These are phyloP conservation scores for Ennomos fuscantarius DNA, from an alignment of 2,888 invertebrate species.

Conservation along the genomic window DNA sequence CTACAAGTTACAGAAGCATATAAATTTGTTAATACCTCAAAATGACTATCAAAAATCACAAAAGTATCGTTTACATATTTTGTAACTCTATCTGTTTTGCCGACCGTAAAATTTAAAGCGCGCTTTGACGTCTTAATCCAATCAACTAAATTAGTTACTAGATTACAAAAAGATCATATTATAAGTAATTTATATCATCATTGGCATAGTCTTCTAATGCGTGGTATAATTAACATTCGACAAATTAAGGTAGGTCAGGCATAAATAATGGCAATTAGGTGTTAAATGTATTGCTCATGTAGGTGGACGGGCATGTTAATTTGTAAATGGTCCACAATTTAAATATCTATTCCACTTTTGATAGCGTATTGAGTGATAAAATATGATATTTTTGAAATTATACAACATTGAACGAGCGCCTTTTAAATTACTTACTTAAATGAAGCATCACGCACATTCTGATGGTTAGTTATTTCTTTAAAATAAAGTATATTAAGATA, in stretches of 20 bases:
- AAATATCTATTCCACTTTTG: background rate
- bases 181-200: slow-evolving; percentile 62
- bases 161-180: slow-evolving; percentile 63
- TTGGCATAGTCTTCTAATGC: slow-evolving; percentile 48
- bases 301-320: slow-evolving; percentile 25
- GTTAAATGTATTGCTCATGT: slow-evolving; percentile 27
- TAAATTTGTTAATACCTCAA: background rate
- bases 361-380: too few relatives aligned
- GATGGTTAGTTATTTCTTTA: too few relatives aligned
- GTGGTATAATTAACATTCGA: slow-evolving; percentile 67
- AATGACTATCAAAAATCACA: background rate
- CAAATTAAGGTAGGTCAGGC: slow-evolving; percentile 72
- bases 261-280: slow-evolving; percentile 50
- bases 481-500: too few relatives aligned
- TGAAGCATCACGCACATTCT: too few relatives aligned
- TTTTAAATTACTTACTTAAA: too few relatives aligned
- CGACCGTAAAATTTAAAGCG: slow-evolving; percentile 66
- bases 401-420: too few relatives aligned
- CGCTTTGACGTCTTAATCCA: slow-evolving; percentile 82
- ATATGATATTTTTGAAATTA: too few relatives aligned
- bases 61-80: slow-evolving; percentile 57
- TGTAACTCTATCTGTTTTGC: slow-evolving; percentile 74
- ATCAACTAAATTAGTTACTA: slow-evolving; percentile 76
- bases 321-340: slow-evolving; percentile 27
- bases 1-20: background rate